Evolutionary conservation across 2,888 invertebrate species (phyloP), one percentile per base, ranked within the genome.

Genomic region (Schizotus pectinicornis): DNA sequence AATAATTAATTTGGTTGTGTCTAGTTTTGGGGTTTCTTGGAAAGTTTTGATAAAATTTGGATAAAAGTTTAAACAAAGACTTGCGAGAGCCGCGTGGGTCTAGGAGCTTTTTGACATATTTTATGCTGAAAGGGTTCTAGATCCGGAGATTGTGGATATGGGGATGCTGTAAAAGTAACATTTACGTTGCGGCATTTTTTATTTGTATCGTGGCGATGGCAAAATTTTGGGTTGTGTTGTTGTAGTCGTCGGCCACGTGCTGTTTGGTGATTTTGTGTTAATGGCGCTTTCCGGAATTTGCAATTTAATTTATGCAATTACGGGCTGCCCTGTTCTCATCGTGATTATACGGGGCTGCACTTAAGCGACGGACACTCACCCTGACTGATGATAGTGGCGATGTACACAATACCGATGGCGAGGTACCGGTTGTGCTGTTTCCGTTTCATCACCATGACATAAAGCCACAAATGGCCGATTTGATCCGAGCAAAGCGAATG

Each of bases 321-420:
- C 31, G 45, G 49, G 68, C 71, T 53, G 71, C 71, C 72, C 74
- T 64, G 73, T 75, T 72, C 75, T 70, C 62, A 67, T 69, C 63
- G 52, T 63, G 56, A 58, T 65, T 67, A 64, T 75, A 74, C 74
- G 45, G 74, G 72, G 71, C 68, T 65, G 66, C 69, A 66, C 47
- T 52, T 42, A 61, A 54, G 49, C 64, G 59, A 53, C 49, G 53
- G 53, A 42, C 59, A 72, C 73, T 74, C 70, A 85, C 85, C 85
- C 80, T 85, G 85, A 71, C 84, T 85, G 71, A 85, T 83, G 67
- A 86, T 84, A 37, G 85, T 85, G 65, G 84, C 83, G 73, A 86
- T 83, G 68, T 86, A 85, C 64, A 86, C 81, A 71, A 85, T 76
- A 79, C 83, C 85, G 73, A 85, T 84, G 60, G 83, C 81, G 66